Evolutionary conservation across 2,888 invertebrate genomes (phyloP), one percentile per base, ranked within the genome.

Genomic region (Eremobia ochroleuca): DNA sequence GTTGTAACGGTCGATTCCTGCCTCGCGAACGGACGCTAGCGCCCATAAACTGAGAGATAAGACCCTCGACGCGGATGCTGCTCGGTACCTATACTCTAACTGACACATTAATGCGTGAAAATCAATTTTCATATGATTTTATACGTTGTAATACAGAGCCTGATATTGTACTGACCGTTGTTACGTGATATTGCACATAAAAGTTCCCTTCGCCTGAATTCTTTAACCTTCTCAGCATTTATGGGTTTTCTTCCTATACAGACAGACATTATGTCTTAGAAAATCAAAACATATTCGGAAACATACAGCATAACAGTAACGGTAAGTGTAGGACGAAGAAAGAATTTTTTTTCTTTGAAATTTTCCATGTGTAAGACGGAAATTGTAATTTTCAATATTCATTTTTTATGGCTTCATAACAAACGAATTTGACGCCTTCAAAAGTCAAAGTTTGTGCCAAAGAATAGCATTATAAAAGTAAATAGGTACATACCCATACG

Each of bases 11-110:
- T 89, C 92, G 90, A 92, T 91, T 90, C 88, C 87, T 90, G 90
- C 88, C 89, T 86, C 91, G 89, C 87, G 87, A 92, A 87, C 92
- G 94, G 94, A 94, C 93, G 93, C 88, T 91, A 87, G 90, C 85
- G 85, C 88, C 93, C 90, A 92, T 94, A 93, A 94, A 93, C 89
- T 87, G 87, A 79, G 83, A 91, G 94, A 94, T 94, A 94, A 94
- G 92, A 89, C 88, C 79, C 83, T 87, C 82, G 79, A 86, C 85
- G 85, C 86, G 88, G 83, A 81, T 83, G 81, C 76, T 85, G 70
- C 66, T 46, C 59, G 78, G 82, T 86, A 89, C 81, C 86, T 80
- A 79, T 81, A 85, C 81, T 81, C 86, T 83, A 84, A 86, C 89
- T 88, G 86, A 87, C 88, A 87, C 86, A 77, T 87, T 88, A 89